phyloP scores from a whole-genome alignment of 2,888 invertebrate species.

The Tipula helvola region DNA sequence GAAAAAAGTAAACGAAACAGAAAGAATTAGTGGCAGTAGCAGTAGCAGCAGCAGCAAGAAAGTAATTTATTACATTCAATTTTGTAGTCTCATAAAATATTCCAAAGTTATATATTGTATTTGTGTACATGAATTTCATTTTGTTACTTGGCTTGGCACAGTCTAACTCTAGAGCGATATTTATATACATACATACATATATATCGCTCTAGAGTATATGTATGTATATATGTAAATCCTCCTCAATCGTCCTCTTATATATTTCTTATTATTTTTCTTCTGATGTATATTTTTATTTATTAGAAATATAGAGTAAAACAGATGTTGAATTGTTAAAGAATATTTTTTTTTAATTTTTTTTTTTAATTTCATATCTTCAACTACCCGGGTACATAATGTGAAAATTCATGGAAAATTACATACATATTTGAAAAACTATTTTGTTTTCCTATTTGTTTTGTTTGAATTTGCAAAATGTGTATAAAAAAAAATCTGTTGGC shows the following conservation, averaged over 20 bases:
- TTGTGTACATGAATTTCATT: background rate
- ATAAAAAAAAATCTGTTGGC: background rate
- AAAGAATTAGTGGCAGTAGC: background rate
- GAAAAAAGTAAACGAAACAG: background rate
- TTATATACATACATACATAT: background rate
- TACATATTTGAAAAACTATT: background rate
- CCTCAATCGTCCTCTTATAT: background rate
- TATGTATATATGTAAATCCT: background rate
- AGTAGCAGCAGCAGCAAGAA: background rate
- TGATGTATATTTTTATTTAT: background rate
- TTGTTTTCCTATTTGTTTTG: background rate
- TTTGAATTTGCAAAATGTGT: background rate
- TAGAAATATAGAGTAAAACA: background rate
- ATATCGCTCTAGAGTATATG: background rate
- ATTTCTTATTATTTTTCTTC: background rate
- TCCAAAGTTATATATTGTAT: background rate
- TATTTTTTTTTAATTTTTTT: background rate
- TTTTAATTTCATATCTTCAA: background rate
- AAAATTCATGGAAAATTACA: background rate
- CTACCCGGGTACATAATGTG: background rate
- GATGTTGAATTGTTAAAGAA: conserved; percentile 4
- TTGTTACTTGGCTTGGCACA: background rate
- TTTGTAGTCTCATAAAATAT: conserved; percentile 4
- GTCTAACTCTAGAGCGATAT: background rate
- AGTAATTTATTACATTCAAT: background rate